Percentiles rank a stretch among this genome's conserved stretches.
phyloP scores from a whole-genome alignment of 2,113 vertebrate species.

The Nothocercus nigrocapillus region DNA sequence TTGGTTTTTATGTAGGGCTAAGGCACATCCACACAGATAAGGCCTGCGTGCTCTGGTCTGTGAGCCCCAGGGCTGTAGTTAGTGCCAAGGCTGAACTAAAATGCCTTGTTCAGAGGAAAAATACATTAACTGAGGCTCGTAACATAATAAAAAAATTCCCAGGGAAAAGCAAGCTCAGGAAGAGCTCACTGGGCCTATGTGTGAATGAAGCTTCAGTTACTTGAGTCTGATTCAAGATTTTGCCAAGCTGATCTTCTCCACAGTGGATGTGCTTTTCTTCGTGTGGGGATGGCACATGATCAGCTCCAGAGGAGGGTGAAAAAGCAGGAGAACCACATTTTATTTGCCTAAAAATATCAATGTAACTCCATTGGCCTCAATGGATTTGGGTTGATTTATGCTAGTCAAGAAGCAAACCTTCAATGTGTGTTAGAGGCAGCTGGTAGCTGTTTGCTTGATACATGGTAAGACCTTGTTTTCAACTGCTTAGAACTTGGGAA shows the following conservation, averaged over 20 bases:
- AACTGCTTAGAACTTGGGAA: background rate
- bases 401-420: background rate
- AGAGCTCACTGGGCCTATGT: background rate
- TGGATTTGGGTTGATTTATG: background rate
- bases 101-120: background rate
- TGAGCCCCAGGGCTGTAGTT: background rate
- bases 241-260: background rate
- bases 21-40: background rate
- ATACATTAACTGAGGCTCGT: background rate
- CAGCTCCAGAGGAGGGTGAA: background rate
- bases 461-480: background rate
- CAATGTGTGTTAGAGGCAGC: background rate
- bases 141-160: rapidly evolving
- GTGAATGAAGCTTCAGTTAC: background rate
- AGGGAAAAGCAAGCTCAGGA: background rate
- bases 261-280: background rate
- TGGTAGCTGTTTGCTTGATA: background rate
- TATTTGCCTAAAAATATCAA: background rate
- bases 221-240: background rate
- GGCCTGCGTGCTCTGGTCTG: background rate
- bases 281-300: background rate
- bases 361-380: background rate
- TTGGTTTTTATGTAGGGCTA: background rate
- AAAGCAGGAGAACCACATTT: background rate
- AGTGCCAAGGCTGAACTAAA: background rate